phyloP scores from a whole-genome alignment of 2,113 vertebrate species.

The Ranitomeya variabilis region DNA sequence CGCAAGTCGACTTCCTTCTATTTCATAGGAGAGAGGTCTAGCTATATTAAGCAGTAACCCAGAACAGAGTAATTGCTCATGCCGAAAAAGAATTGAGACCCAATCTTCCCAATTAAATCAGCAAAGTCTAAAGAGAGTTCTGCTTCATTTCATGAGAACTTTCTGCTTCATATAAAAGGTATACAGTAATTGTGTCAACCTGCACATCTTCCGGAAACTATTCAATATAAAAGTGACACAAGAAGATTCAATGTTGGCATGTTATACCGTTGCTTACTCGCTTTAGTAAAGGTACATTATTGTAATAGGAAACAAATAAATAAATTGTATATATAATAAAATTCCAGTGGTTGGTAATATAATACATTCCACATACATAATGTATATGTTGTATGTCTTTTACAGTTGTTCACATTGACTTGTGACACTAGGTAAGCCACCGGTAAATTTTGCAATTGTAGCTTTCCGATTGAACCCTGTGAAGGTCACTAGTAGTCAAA shows the following conservation, averaged over 20 bases:
- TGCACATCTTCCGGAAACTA: not conserved
- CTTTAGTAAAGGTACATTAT: not conserved
- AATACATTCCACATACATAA: not conserved
- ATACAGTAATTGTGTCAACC: conserved; percentile 19
- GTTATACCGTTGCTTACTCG: not conserved
- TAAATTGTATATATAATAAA: not conserved
- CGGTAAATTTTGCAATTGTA: not conserved
- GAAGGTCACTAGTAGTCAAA: too few species aligned
- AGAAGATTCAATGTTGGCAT: not conserved
- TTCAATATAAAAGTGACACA: not conserved
- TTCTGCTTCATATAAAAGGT: conserved; percentile 15
- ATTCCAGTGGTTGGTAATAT: not conserved
- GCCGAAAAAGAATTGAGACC: conserved; percentile 34
- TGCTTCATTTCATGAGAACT: conserved; percentile 32
- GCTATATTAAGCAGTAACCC: conserved; percentile 57
- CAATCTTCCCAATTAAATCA: conserved; percentile 48
- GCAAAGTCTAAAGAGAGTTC: conserved; percentile 25
- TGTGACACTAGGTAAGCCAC: not conserved
- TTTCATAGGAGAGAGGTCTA: conserved; percentile 60
- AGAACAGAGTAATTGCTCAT: conserved; percentile 32
- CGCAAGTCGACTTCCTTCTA: conserved; percentile 22
- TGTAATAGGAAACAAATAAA: not conserved
- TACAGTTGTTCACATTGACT: not conserved
- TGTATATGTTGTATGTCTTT: too few species aligned
- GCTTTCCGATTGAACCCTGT: too few species aligned